Conservation (phyloP, 2,797 vertebrate genomes). For the Falco columbarius region DNA sequence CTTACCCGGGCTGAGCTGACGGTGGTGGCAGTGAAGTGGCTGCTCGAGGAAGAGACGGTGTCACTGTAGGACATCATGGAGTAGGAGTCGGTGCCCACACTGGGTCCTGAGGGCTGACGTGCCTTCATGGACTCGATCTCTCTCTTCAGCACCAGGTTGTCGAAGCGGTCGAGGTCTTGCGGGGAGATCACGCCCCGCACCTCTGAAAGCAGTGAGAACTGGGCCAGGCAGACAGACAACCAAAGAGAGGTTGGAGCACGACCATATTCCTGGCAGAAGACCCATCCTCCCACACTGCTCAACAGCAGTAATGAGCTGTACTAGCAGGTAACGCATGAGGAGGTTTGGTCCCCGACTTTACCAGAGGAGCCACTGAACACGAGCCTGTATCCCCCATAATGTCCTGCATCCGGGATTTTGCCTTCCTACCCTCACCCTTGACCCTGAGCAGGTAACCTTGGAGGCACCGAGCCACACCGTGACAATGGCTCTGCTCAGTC, state of each 20-base stretch:
- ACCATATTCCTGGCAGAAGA: not conserved
- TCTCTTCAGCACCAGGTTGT: constrained; percentile 89
- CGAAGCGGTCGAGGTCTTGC: constrained; percentile 92
- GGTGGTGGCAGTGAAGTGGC: constrained; percentile 93
- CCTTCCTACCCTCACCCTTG: not conserved
- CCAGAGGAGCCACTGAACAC: not conserved
- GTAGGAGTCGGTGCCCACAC: constrained; percentile 78
- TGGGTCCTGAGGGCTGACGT: constrained; percentile 80
- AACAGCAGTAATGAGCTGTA: accelerated
- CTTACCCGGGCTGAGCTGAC: constrained; percentile 95
- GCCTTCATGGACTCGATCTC: constrained; percentile 96
- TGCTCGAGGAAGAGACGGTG: constrained; percentile 90
- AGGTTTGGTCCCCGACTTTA: not conserved
- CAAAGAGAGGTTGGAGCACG: not conserved
- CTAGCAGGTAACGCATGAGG: accelerated
- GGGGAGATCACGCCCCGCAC: constrained; percentile 88
- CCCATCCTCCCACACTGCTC: not conserved
- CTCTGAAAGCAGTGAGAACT: constrained; percentile 95
- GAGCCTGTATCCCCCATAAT: not conserved
- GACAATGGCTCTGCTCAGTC: not conserved
- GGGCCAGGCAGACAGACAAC: not conserved
- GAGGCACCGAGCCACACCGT: not conserved
- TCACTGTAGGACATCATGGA: constrained; percentile 92
- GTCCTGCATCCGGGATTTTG: not conserved
- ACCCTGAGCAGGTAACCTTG: not conserved